Evolutionary conservation across 1,140 invertebrate genomes (phyloP), one percentile per base, ranked within the genome.

Genomic region (Stenopsyche tienmushanensis): DNA sequence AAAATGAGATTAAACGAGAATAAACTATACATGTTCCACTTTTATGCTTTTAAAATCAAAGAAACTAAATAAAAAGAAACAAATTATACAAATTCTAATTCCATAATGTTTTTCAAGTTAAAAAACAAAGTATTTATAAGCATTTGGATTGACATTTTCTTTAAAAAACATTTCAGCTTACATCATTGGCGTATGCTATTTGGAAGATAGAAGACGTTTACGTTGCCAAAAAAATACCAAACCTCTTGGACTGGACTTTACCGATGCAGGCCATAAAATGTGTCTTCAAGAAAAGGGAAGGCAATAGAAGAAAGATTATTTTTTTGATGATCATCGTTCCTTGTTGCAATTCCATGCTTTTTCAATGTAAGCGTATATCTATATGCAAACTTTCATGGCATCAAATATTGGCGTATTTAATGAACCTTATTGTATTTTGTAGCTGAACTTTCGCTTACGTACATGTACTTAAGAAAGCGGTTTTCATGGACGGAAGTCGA

Each of bases 401-500:
- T 18, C 24, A 20, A 42, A 2, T 17, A n/a, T 18, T n/a, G 21
- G 2, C 24, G 17, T 42, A 9, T 41, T 8, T 21, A 17, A 8
- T 20, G 34, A 42, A 21, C 1, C 21, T 34, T 18, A 21, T 57
- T 29, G 1, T 72, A 67, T 20, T 71, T 75, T 65, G 62, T 73
- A 81, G 80, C 78, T 29, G 80, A 81, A 69, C 74, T 77, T 9
- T 60, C 78, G 1, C 59, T 80, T 1, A 71, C 73, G 3, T 81
- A 79, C 67, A 76, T 81, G 74, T 81, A 75, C 73, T 77, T 77
- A 63, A 72, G 80, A 42, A 75, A 77, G 63, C 78, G 78, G 63
- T 80, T 81, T 65, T 71, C 76, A 20, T 80, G 77, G 77, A 77
- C 77, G 44, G 80, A 80, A 54, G 69, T 81, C 1, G 73, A 79